Conservation (phyloP, 1,140 invertebrate species). For the Tetramorium alpestre region DNA sequence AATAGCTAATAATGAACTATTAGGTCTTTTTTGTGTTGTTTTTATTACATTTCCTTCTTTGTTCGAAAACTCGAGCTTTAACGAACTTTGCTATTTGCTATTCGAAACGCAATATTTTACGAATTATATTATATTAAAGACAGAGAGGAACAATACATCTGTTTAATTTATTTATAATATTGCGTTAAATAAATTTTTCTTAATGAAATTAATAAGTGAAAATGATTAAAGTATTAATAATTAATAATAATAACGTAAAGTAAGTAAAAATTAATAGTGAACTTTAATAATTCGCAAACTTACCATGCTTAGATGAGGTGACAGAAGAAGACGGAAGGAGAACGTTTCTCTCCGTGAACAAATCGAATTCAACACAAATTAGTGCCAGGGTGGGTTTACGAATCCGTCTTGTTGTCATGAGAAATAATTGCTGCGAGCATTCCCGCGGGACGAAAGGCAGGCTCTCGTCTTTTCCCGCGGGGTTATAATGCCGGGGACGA, state of each 20-base stretch:
- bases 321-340: background rate
- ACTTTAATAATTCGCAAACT: slow-evolving; percentile 58
- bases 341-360: slow-evolving; percentile 47
- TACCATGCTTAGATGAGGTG: background rate
- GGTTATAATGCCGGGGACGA: slow-evolving; percentile 73
- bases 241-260: too few relatives aligned
- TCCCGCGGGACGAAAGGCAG: slow-evolving; percentile 46
- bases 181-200: too few relatives aligned
- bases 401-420: slow-evolving; percentile 73
- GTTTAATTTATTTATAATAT: too few relatives aligned
- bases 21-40: background rate
- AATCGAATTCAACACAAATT: slow-evolving; percentile 79
- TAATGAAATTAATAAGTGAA: too few relatives aligned
- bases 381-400: slow-evolving; percentile 60
- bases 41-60: background rate
- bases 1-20: background rate
- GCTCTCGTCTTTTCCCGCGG: slow-evolving; percentile 54
- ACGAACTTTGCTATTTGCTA: background rate
- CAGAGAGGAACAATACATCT: background rate
- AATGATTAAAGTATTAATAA: too few relatives aligned
- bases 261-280: slow-evolving; percentile 41
- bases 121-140: background rate
- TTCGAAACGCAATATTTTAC: too few relatives aligned
- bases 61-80: background rate
- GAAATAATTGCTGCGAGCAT: slow-evolving; percentile 71